Evolutionary conservation across 1,140 invertebrate genomes (phyloP).

Genomic region (Philopotamus ludificatus): DNA sequence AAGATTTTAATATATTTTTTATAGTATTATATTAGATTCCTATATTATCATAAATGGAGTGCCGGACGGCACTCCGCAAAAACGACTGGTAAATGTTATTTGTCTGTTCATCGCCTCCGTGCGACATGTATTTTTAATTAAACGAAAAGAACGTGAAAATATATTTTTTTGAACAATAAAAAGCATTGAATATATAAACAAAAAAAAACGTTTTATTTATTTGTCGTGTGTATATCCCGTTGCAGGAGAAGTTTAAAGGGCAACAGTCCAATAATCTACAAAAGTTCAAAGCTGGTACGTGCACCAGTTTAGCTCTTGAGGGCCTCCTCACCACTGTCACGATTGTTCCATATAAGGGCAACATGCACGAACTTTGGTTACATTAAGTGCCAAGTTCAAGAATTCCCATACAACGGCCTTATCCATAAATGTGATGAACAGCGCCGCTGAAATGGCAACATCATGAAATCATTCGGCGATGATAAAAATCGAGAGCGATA

Average conservation of each 20-base stretch:
- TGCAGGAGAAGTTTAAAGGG: constrained; percentile 32
- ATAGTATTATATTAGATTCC: constrained; percentile 40
- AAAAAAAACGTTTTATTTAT: too few species aligned
- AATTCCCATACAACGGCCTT: constrained; percentile 29
- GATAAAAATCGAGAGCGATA: background rate
- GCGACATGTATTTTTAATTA: too few species aligned
- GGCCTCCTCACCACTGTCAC: constrained; percentile 30
- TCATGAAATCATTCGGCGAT: background rate
- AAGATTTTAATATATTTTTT: constrained; percentile 43
- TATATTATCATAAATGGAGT: constrained; percentile 15
- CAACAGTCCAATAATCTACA: constrained; percentile 34
- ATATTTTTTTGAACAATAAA: too few species aligned
- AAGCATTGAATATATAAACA: too few species aligned
- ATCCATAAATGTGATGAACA: constrained; percentile 29
- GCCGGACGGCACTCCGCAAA: too few species aligned
- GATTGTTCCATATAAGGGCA: constrained; percentile 36
- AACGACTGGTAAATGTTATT: too few species aligned
- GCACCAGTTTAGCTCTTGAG: constrained; percentile 30
- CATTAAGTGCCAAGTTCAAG: constrained; percentile 37
- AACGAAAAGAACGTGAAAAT: too few species aligned
- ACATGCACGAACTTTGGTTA: constrained; percentile 30
- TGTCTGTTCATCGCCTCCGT: too few species aligned
- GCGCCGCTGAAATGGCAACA: background rate
- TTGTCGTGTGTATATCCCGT: too few species aligned
- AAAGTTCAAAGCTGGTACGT: constrained; percentile 40